Evolutionary conservation across 1,140 invertebrate genomes (phyloP), one percentile per base, ranked within the genome.

Genomic region (Trachymyrmex septentrionalis): DNA sequence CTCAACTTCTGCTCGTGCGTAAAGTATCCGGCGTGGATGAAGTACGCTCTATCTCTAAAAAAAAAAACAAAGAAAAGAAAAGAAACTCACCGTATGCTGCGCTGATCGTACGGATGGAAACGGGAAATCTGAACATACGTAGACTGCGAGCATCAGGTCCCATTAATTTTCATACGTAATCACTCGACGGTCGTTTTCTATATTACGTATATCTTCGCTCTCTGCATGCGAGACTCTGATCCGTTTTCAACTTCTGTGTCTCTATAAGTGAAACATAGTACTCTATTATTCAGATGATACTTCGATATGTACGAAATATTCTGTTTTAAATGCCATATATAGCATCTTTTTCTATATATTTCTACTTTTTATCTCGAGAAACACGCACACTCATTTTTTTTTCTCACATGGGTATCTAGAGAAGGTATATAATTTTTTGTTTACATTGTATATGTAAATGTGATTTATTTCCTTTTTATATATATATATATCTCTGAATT

Each of bases 201-300:
- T 75, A 72, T 57, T 88, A 66, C 85, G 50, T 88, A 88, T 61
- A 88, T 64, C 88, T 91, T 90, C 87, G 85, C 88, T 93, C 92
- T 92, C 89, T 94, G 93, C 93, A 94, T 94, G 93, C 86, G 86
- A 92, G 6, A 90, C 64, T 86, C 77, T 77, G 76, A 90, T 86
- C 86, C 73, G 61, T 88, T 89, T 44, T 44, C 88, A 91, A 88
- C 88, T 92, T 92, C 73, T 89, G 88, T 91, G 90, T 92, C 87
- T 91, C 76, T 82, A 82, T 90, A 90, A 90, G 72, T 90, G 75
- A 61, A 87, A 59, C 50, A 80, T 72, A 86, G 72, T 90, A 87
- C 75, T 87, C 38, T 89, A 21, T 57, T 76, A 76, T 48, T 81
- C 27, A 87, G 55, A 78, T 85, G 76, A 64, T 87, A 82, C 72